Conservation (phyloP, 2,113 vertebrate species). For the Pseudopipra pipra region DNA sequence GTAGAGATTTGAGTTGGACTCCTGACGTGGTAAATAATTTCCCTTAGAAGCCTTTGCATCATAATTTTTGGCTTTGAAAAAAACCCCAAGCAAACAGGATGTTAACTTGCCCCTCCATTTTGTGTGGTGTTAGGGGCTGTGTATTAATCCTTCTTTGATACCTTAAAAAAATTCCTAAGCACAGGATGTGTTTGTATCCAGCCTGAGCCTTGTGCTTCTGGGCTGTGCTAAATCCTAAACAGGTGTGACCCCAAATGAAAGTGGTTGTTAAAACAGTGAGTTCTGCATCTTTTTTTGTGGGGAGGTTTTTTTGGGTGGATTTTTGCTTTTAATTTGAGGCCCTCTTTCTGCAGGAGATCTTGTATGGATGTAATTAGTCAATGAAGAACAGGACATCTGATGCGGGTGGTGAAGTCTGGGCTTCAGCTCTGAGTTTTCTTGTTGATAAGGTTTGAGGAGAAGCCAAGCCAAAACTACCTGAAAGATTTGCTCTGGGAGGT, state of each 20-base stretch:
- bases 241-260: not conserved
- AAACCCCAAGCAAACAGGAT: not conserved
- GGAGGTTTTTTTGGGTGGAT: not conserved
- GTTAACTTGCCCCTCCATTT: not conserved
- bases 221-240: not conserved
- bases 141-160: not conserved
- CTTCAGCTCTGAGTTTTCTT: not conserved
- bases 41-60: not conserved
- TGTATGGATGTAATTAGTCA: not conserved
- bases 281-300: not conserved
- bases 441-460: not conserved
- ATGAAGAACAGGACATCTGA: not conserved
- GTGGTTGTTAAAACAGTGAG: not conserved
- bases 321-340: not conserved
- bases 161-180: not conserved
- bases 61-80: not conserved
- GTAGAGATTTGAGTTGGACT: not conserved
- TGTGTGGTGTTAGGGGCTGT: not conserved
- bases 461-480: not conserved
- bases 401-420: not conserved
- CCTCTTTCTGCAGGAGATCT: not conserved
- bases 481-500: not conserved
- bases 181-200: not conserved
- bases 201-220: not conserved
- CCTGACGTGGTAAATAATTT: not conserved